Evolutionary conservation across 2,888 invertebrate genomes (phyloP), one percentile per base, ranked within the genome.

Genomic region (Aricia artaxerxes): DNA sequence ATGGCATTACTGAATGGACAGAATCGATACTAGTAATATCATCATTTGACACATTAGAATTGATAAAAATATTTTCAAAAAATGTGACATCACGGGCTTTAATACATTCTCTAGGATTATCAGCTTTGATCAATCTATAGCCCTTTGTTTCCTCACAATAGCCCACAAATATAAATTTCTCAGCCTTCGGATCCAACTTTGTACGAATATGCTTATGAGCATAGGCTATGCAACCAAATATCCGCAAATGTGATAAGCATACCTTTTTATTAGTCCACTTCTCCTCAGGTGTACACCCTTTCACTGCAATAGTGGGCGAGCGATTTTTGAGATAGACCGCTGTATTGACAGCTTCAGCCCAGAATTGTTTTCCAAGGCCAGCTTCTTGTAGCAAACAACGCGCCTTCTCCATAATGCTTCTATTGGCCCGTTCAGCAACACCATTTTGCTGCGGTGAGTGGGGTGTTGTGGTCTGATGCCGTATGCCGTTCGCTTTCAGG

Each of bases 251-350:
- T 24, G 75, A 78, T 49, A 80, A 13, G 61, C 78, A 31, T 44
- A 77, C 60, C 57, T 77, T 81, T 16, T 69, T 16, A 9, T 53
- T 49, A 57, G 80, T 73, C 82, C 82, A 82, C n/a, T 73, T 57
- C 35, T 81, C 79, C n/a, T 82, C 81, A 61, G 81, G 80, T 24
- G 78, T 79, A 35, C 6, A 69, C 1, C 69, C 73, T 24, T n/a
- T 73, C 6, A 82, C 76, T 31, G 80, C 80, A 38, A 35, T 78
- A 11, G 81, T 81, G 1, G 81, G 81, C 1, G 73, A 69, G 5
- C 81, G n/a, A 61, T 83, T 83, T 57, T 81, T 82, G 7, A 83
- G 24, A 38, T 81, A 82, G 1, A 81, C 79, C 9, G 81, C 82
- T 38, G 82, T 82, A 11, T 81, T 79, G 1, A 81, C 81, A 2